phyloP scores from a whole-genome alignment of 1,140 invertebrate species.

The Temnothorax nylanderi region DNA sequence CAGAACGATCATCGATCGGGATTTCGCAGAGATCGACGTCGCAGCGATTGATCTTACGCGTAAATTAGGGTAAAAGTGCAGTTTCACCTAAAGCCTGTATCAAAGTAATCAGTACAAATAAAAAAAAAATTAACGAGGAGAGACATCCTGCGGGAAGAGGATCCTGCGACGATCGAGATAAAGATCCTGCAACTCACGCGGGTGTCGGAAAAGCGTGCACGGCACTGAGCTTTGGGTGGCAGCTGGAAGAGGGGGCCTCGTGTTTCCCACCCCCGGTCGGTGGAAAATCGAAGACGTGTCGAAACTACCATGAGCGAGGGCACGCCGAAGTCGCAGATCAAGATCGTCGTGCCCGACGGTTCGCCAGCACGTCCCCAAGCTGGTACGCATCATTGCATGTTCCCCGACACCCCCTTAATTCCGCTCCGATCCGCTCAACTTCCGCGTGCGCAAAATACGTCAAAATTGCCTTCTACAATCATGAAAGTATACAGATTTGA shows the following conservation, averaged over 20 bases:
- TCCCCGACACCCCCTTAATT: neutral
- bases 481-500: neutral
- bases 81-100: neutral
- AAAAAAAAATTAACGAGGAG: neutral
- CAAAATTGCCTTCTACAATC: neutral
- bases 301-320: constrained; percentile 75
- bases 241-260: constrained; percentile 52
- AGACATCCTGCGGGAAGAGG: neutral
- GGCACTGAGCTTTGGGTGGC: constrained; percentile 29
- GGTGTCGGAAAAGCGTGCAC: constrained; percentile 38
- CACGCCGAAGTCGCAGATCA: constrained; percentile 71
- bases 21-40: neutral
- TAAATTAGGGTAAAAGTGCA: neutral
- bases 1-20: neutral
- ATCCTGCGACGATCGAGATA: neutral
- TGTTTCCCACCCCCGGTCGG: constrained; percentile 14
- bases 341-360: constrained; percentile 69
- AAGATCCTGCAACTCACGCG: neutral
- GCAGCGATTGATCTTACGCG: neutral
- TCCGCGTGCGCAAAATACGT: neutral
- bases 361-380: constrained; percentile 74
- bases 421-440: neutral
- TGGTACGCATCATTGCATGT: constrained; percentile 71
- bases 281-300: constrained; percentile 66
- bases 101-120: neutral